Evolutionary conservation across 2,888 invertebrate species (phyloP), one percentile per base, ranked within the genome.

Genomic region (Caenorhabditis wallacei): DNA sequence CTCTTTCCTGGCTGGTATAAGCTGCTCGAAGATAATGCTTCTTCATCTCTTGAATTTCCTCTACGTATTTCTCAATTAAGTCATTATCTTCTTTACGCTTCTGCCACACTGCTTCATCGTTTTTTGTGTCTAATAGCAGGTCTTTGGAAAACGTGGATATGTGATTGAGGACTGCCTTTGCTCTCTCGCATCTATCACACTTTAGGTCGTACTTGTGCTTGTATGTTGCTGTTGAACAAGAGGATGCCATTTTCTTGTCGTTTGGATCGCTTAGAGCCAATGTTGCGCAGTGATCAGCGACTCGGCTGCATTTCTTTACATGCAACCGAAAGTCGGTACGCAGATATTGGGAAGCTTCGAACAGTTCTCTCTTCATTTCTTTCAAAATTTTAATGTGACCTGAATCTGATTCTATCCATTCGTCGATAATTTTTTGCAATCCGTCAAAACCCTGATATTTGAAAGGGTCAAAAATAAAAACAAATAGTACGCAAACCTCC

Each of bases 221-320:
- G 24, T 43, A 0, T 1, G 3, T 16, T 11, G 16, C 24, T 3
- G 1, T 61, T 1, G 40, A 43, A 13, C 51, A 57, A 13, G 13
- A 20, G 1, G 54, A 13, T 5, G 66, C n/a, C 10, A 53, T 20
- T 1, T 10, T 24, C 1, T 4, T 2, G 24, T 56, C 43, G 1
- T 1, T 30, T 0, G 75, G 81, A 37, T 75, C 75, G n/a, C 69
- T 69, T 0, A 81, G 40, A 1, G 74, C 66, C 24, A 57, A 46
- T 11, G 16, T 71, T 40, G 24, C 13, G 37, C 82, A 82, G 13
- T 82, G 82, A 56, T 76, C 81, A 0, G 75, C 37, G 26, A 76
- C 37, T 16, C 71, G 35, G 26, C 54, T 54, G 11, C 11, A 18
- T 3, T 53, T 13, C 18, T 81, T 81, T 1, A 76, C 37, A 16